Evolutionary conservation across 2,113 vertebrate genomes (phyloP).

Genomic region (Bubalus kerabau): DNA sequence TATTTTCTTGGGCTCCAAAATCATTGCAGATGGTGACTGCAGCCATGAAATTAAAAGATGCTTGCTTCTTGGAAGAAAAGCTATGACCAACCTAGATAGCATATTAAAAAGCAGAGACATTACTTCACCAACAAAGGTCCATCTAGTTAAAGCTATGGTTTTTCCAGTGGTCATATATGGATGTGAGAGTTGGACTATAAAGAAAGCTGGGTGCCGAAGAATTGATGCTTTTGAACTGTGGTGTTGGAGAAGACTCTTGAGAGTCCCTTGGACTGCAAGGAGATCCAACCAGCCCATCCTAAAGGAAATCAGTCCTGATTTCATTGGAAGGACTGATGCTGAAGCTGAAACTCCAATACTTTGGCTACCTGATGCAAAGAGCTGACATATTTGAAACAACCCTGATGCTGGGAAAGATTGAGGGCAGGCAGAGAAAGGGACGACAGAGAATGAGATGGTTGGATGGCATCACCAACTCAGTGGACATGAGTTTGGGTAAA

Average conservation of each 20-base stretch:
- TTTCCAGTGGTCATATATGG: neutral
- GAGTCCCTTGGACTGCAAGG: neutral
- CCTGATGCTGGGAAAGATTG: neutral
- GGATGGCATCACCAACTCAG: neutral
- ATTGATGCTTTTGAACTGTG: neutral
- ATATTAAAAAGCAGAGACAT: neutral
- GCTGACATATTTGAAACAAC: neutral
- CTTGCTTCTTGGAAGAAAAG: neutral
- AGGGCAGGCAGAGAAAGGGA: neutral
- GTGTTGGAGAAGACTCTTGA: neutral
- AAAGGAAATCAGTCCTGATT: neutral
- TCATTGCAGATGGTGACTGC: neutral
- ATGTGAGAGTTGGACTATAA: neutral
- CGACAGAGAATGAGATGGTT: neutral
- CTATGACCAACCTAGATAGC: neutral
- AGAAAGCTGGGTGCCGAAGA: neutral
- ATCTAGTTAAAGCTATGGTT: neutral
- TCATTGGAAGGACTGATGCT: neutral
- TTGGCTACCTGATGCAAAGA: neutral
- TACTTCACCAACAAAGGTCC: neutral
- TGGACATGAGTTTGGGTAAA: neutral
- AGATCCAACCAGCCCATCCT: neutral
- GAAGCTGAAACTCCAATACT: neutral
- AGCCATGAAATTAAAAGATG: neutral
- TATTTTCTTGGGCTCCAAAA: fast-evolving